These are phyloP conservation scores for Lampris megalopsis DNA, from an alignment of 2,113 vertebrate genomes.

Conservation along the genomic window DNA sequence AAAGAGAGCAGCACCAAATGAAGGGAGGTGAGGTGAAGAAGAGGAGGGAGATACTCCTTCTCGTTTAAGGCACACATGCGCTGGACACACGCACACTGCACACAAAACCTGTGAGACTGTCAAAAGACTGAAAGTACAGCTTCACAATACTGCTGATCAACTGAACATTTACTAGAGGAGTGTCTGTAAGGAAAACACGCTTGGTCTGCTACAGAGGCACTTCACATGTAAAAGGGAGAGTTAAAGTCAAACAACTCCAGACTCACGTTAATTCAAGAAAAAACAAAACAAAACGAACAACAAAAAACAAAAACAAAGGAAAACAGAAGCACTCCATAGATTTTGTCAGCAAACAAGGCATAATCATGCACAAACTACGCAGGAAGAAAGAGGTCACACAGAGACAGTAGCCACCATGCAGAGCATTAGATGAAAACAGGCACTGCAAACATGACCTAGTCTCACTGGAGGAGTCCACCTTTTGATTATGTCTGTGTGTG, in stretches of 20 bases:
- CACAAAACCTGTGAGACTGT: constrained; percentile 25
- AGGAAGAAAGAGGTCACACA: constrained; percentile 38
- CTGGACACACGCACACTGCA: constrained; percentile 27
- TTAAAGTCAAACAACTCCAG: constrained; percentile 38
- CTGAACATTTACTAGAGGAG: constrained; percentile 28
- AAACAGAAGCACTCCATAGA: constrained; percentile 4
- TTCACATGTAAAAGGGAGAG: background rate
- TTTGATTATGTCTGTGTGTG: background rate
- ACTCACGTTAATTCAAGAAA: too few relatives aligned
- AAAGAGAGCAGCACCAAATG: constrained; percentile 60
- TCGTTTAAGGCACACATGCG: constrained; percentile 48
- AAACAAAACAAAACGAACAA: constrained; percentile 28
- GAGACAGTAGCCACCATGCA: constrained; percentile 36
- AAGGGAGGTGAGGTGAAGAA: constrained; percentile 62
- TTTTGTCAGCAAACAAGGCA: background rate
- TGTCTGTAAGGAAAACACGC: constrained; percentile 44
- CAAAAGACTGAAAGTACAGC: constrained; percentile 28
- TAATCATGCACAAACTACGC: constrained; percentile 44
- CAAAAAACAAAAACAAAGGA: constrained; percentile 18
- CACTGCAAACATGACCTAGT: constrained; percentile 2
- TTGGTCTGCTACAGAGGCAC: constrained; percentile 18
- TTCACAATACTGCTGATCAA: constrained; percentile 10
- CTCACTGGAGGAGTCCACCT: too few relatives aligned
- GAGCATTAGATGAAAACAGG: constrained; percentile 34
- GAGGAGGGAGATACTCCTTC: constrained; percentile 41